A percentile compares a stretch with the other conserved stretches of the same genome.
Conservation (phyloP, 2,113 vertebrate genomes). For the Anseranas semipalmata region DNA sequence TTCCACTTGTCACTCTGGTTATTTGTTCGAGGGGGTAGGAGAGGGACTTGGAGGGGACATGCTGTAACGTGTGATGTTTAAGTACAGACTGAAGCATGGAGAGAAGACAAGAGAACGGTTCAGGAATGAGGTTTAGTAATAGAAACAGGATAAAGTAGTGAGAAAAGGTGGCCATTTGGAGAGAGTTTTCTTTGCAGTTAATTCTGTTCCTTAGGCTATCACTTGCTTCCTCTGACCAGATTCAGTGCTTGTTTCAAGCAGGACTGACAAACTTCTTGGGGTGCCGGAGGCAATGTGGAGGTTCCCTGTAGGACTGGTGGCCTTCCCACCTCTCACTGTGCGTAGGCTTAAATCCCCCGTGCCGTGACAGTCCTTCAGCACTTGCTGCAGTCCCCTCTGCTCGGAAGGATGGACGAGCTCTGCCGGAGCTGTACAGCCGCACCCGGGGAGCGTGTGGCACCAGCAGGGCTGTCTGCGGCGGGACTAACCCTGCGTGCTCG, state of each 20-base stretch:
- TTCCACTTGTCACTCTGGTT: slow-evolving; percentile 13
- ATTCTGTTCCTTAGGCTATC: neutral
- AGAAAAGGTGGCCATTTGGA: neutral
- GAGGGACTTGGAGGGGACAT: neutral
- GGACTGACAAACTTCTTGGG: neutral
- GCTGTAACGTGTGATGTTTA: neutral
- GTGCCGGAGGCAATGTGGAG: neutral
- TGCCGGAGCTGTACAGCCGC: neutral
- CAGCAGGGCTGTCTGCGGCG: neutral
- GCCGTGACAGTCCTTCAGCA: neutral
- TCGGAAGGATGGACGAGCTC: neutral
- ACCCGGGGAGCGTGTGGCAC: neutral
- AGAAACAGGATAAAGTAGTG: neutral
- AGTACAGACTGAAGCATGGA: neutral
- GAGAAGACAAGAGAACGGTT: neutral
- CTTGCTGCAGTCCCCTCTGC: neutral
- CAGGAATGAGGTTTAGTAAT: neutral
- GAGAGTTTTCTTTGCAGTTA: neutral
- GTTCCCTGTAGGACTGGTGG: neutral
- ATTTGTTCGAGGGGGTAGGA: neutral
- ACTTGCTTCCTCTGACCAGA: too few relatives aligned
- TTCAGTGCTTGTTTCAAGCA: neutral
- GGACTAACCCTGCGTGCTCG: neutral
- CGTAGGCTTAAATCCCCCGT: neutral
- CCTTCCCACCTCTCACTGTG: neutral